Evolutionary conservation across 2,113 vertebrate species (phyloP).

Genomic region (Oncorhynchus keta): DNA sequence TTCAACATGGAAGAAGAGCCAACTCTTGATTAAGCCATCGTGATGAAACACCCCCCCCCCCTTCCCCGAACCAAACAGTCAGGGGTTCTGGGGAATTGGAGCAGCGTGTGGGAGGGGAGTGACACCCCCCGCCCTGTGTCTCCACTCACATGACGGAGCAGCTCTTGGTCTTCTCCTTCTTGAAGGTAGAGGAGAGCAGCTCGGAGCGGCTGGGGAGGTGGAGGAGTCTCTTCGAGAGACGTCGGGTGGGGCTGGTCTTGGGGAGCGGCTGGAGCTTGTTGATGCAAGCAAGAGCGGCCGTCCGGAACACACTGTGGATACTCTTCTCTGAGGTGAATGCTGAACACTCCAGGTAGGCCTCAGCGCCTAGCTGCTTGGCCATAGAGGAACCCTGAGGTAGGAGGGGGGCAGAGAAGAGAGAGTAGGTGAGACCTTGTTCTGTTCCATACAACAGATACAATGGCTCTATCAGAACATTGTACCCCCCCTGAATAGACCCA

Average conservation of each 20-base stretch:
- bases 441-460: no score
- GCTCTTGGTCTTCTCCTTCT: slow-evolving; percentile 94
- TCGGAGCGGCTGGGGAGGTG: slow-evolving; percentile 91
- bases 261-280: slow-evolving; percentile 79
- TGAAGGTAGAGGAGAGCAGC: slow-evolving; percentile 90
- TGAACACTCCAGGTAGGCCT: slow-evolving; percentile 91
- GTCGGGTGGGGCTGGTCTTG: slow-evolving; percentile 80
- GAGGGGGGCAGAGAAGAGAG: neutral
- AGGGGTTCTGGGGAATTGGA: slow-evolving; percentile 43
- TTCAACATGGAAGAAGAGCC: slow-evolving; percentile 62
- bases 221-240: slow-evolving; percentile 90
- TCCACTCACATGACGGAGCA: slow-evolving; percentile 92
- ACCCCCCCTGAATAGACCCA: neutral
- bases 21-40: slow-evolving; percentile 67
- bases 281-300: slow-evolving; percentile 83
- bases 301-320: slow-evolving; percentile 92
- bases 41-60: slow-evolving; percentile 43
- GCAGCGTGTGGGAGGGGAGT: slow-evolving; percentile 35
- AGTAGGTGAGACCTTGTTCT: no score
- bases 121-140: slow-evolving; percentile 1
- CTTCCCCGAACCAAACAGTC: slow-evolving; percentile 61
- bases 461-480: neutral
- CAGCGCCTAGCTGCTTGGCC: slow-evolving; percentile 89
- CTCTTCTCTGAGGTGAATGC: slow-evolving; percentile 95
- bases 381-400: slow-evolving; percentile 82